These are phyloP conservation scores for Ophion costatus DNA, from an alignment of 2,888 invertebrate genomes.

Conservation along the genomic window DNA sequence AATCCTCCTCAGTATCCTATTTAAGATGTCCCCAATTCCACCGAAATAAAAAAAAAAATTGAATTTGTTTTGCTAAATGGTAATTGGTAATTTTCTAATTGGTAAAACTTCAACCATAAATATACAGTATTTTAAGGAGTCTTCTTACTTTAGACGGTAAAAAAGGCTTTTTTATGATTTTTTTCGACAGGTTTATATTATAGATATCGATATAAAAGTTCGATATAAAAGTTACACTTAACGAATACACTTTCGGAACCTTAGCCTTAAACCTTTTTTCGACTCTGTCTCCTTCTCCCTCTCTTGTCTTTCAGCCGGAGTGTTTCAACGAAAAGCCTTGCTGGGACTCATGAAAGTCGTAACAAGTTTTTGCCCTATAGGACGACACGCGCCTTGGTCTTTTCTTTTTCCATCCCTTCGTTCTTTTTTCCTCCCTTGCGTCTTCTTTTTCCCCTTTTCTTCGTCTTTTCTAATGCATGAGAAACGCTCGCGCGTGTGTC, in stretches of 20 bases:
- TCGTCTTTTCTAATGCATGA: conserved; percentile 30
- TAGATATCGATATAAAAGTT: too few relatives aligned
- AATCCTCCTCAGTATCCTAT: too few relatives aligned
- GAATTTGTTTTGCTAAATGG: too few relatives aligned
- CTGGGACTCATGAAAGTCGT: conserved; percentile 75
- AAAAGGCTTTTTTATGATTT: too few relatives aligned
- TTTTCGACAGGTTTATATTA: too few relatives aligned
- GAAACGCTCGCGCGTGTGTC: conserved; percentile 47
- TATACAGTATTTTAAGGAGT: too few relatives aligned
- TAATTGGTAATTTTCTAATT: not conserved
- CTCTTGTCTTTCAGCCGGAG: not conserved
- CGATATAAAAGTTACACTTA: too few relatives aligned
- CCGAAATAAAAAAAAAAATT: conserved; percentile 10
- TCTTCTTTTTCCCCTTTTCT: conserved; percentile 13
- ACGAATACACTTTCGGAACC: too few relatives aligned
- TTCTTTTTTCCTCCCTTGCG: conserved; percentile 14
- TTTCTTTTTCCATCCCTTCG: conserved; percentile 5
- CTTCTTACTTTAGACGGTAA: too few relatives aligned
- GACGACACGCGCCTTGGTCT: conserved; percentile 26
- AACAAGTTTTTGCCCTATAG: conserved; percentile 76
- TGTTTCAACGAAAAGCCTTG: conserved; percentile 42
- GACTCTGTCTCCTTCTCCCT: not conserved
- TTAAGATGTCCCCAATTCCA: too few relatives aligned
- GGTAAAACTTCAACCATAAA: too few relatives aligned
- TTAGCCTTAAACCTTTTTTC: not conserved